Evolutionary conservation across 2,888 invertebrate genomes (phyloP), one percentile per base, ranked within the genome.

Genomic region (Schizaphis graminum): DNA sequence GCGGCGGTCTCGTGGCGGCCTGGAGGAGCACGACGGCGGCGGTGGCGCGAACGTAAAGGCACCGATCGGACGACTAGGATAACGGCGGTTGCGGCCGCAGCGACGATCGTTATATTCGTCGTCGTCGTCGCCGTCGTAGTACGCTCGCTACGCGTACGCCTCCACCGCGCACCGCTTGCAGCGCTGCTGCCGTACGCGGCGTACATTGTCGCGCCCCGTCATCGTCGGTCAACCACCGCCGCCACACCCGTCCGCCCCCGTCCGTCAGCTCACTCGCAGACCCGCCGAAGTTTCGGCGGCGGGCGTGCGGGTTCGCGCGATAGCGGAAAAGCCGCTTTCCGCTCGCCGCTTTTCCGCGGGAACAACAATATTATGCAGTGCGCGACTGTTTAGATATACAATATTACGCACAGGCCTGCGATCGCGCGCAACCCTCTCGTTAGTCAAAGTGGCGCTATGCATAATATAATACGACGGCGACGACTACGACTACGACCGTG

Each of bases 51-150:
- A 35, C 86, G 86, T 16, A 57, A 49, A 57, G 91, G 56, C 56
- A 56, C 84, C 91, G 28, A 85, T 91, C 91, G 91, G 91, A 91
- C 91, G 91, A 91, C 85, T 91, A 91, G 44, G 57, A 44, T 61
- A 61, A 44, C 92, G 92, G 47, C 61, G 47, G 56, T 57, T 24
- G 56, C 56, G 91, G 44, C 56, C 47, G 86, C 61, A 49, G 26
- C 49, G 41, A 67, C 87, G 91, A 91, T 92, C 87, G 92, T 88
- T 61, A 91, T 41, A 41, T 35, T 90, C 61, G 89, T 61, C 91
- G 84, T 53, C 41, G 91, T 41, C 41, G 84, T 49, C 47, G 67
- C 11, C 77, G 91, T 24, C 56, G 56, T 91, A 41, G 84, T 41
- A 56, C 49, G 67, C 35, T 90, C 90, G 90, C 24, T 67, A 67